phyloP scores from a whole-genome alignment of 2,113 vertebrate genomes.

The Coryphaenoides rupestris region DNA sequence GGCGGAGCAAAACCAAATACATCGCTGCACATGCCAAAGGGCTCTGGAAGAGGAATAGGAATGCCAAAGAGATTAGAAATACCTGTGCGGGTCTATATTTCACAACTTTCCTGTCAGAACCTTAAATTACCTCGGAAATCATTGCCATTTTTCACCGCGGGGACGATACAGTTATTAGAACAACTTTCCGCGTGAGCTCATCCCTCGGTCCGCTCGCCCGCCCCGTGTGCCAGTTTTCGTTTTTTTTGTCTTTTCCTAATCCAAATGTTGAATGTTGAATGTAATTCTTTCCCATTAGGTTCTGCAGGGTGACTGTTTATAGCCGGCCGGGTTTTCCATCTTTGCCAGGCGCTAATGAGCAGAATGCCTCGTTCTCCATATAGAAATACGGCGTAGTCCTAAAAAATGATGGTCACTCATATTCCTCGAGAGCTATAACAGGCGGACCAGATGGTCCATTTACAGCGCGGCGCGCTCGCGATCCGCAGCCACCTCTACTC shows the following conservation, averaged over 20 bases:
- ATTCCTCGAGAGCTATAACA: conserved; percentile 51
- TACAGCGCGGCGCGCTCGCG: neutral
- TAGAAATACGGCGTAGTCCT: conserved; percentile 42
- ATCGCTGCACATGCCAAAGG: conserved; percentile 9
- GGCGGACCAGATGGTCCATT: conserved; percentile 68
- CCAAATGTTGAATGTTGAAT: conserved; percentile 41
- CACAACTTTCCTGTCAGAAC: conserved; percentile 39
- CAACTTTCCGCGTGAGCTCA: conserved; percentile 11
- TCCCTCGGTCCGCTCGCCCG: neutral
- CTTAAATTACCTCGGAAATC: conserved; percentile 45
- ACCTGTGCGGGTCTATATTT: conserved; percentile 50
- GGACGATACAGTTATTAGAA: conserved; percentile 23
- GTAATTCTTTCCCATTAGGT: conserved; percentile 35
- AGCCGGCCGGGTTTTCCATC: conserved; percentile 48
- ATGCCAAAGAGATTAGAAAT: conserved; percentile 27
- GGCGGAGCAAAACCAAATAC: conserved; percentile 28
- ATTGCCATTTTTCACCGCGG: conserved; percentile 28
- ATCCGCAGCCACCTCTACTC: conserved; percentile 24
- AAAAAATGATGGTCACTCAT: conserved; percentile 58
- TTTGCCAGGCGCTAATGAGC: conserved; percentile 39
- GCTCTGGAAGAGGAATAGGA: conserved; percentile 1
- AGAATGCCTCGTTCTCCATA: conserved; percentile 47
- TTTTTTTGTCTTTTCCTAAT: conserved; percentile 18
- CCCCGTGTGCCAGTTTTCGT: neutral
- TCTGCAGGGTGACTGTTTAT: conserved; percentile 42